Conservation (phyloP, 2,797 vertebrate species). For the Dipus sagitta region DNA sequence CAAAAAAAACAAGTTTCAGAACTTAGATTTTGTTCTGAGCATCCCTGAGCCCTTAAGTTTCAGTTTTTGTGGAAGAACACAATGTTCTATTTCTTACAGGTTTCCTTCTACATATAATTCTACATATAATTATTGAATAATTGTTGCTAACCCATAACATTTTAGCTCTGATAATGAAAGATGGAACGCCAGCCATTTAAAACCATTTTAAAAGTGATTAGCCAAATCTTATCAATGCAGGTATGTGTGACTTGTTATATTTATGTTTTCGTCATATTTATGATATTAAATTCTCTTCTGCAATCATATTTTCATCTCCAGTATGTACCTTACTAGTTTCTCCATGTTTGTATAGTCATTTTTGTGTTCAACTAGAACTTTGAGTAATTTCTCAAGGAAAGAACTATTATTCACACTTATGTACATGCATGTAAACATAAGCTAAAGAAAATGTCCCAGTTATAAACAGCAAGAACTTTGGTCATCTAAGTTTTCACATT, state of each 20-base stretch:
- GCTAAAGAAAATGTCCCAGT: slow-evolving; percentile 16
- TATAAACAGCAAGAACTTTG: background rate
- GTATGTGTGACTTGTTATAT: background rate
- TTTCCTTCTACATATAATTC: background rate
- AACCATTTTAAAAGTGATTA: slow-evolving; percentile 13
- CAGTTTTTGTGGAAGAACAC: background rate
- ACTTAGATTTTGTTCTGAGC: slow-evolving; percentile 16
- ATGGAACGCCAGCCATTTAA: background rate
- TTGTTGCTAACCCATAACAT: background rate
- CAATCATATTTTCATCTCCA: background rate
- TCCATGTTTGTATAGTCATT: background rate
- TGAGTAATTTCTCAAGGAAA: background rate
- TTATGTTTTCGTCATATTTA: background rate
- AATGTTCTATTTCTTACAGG: background rate
- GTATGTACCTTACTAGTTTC: background rate
- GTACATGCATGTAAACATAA: background rate
- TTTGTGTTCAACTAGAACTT: background rate
- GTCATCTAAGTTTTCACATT: too few relatives aligned
- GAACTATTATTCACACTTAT: background rate
- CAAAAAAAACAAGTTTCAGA: background rate
- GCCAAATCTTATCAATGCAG: background rate
- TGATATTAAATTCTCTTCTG: background rate
- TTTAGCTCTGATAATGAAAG: background rate
- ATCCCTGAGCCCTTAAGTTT: background rate
- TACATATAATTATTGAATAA: background rate